Evolutionary conservation across 2,113 vertebrate genomes (phyloP), one percentile per base, ranked within the genome.

Genomic region (Motacilla tschutschensis): DNA sequence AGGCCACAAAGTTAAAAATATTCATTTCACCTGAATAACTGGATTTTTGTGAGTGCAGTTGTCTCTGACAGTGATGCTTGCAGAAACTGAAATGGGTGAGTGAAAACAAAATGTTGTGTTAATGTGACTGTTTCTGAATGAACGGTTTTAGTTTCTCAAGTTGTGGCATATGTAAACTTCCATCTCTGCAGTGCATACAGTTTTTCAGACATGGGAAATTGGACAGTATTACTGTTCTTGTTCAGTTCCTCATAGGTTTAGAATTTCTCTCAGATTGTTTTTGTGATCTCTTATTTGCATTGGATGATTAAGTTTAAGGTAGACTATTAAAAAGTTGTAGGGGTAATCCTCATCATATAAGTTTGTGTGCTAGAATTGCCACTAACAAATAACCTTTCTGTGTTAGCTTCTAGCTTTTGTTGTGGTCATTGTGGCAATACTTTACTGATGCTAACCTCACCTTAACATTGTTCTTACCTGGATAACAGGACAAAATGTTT

Each of bases 311-410:
- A 64, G 58, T 79, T 41, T 69, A 33, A 88, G 51, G 24, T 85
- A 79, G 65, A n/a, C 33, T 35, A 51, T 72, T 76, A 44, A 60
- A 62, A 70, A 46, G 18, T 59, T 75, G 20, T 58, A 59, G 17
- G 57, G 44, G 17, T 85, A 72, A 59, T 84, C 48, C 59, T 93
- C 8, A 20, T 70, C 82, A 44, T 79, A 16, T 88, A 83, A 50
- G 51, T 88, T n/a, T 35, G 63, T 90, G 64, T 88, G 18, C 73
- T 75, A 93, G 51, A 95, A 88, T 90, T 93, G 87, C 83, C 83
- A 96, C 95, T 97, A 97, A 96, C 94, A 93, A 94, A 69, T 89
- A 93, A 96, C 69, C 48, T 86, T 70, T 89, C 8, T 89, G 67
- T 88, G 55, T 94, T 94, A 91, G 72, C 87, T 95, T 96, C 26